Conservation (phyloP, 1,140 invertebrate species). For the Psix sp. region DNA sequence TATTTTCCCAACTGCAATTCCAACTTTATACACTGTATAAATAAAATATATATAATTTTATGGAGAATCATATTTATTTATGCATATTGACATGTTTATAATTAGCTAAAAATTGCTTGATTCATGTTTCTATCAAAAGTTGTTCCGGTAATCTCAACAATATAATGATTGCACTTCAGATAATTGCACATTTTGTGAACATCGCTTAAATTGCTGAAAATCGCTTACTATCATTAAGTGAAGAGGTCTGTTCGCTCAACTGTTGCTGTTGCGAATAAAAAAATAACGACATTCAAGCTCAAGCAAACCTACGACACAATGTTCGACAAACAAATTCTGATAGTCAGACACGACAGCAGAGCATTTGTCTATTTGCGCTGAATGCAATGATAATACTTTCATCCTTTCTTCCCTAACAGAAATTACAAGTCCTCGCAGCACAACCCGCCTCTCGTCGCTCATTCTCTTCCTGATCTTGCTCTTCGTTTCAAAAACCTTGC, state of each 20-base stretch:
- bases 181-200: conserved; percentile 27
- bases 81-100: no score
- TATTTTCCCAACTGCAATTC: no score
- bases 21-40: no score
- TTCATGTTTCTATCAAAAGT: no score
- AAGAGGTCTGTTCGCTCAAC: conserved; percentile 35
- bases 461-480: not conserved
- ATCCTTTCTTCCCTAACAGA: conserved; percentile 43
- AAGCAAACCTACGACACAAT: conserved; percentile 38
- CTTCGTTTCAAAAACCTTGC: conserved; percentile 48
- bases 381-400: conserved; percentile 53
- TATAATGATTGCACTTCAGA: not conserved
- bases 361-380: conserved; percentile 55
- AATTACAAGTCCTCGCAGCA: conserved; percentile 40
- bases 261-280: conserved; percentile 40
- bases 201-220: conserved; percentile 25
- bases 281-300: conserved; percentile 26
- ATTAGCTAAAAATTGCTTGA: no score
- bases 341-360: conserved; percentile 34
- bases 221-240: conserved; percentile 33
- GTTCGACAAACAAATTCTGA: conserved; percentile 54
- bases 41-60: no score
- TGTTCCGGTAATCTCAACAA: no score
- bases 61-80: no score
- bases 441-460: conserved; percentile 19